These are phyloP conservation scores for Mya arenaria DNA, from an alignment of 1,140 invertebrate species.

Conservation along the genomic window DNA sequence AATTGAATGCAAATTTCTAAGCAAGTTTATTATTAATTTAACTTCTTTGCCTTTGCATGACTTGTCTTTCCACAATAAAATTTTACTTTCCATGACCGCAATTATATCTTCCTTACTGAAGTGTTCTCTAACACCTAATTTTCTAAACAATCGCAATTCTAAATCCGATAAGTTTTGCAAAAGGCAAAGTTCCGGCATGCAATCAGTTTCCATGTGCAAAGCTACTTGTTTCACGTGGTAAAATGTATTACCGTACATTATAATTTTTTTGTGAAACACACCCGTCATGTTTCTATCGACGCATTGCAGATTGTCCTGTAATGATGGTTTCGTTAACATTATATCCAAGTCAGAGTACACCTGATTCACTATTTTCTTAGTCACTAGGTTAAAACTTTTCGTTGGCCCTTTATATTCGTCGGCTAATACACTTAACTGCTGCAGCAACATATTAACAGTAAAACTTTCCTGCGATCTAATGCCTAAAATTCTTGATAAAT, in stretches of 20 bases:
- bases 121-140: slow-evolving; percentile 7
- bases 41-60: too few relatives aligned
- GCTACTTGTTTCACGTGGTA: slow-evolving; percentile 19
- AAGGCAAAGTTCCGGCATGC: slow-evolving; percentile 18
- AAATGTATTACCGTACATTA: too few relatives aligned
- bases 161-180: not conserved
- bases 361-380: not conserved
- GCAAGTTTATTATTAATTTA: too few relatives aligned
- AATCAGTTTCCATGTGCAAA: slow-evolving; percentile 6
- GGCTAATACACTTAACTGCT: not conserved
- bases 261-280: too few relatives aligned
- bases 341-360: not conserved
- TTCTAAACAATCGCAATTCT: not conserved
- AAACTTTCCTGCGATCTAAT: not conserved
- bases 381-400: not conserved
- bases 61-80: too few relatives aligned
- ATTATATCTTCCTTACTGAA: slow-evolving; percentile 31
- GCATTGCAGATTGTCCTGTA: too few relatives aligned
- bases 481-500: not conserved
- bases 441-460: not conserved
- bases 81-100: too few relatives aligned
- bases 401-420: not conserved
- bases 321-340: not conserved
- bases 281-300: too few relatives aligned
- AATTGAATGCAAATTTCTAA: not conserved